Conservation (phyloP, 2,797 vertebrate genomes). For the Helostoma temminkii region DNA sequence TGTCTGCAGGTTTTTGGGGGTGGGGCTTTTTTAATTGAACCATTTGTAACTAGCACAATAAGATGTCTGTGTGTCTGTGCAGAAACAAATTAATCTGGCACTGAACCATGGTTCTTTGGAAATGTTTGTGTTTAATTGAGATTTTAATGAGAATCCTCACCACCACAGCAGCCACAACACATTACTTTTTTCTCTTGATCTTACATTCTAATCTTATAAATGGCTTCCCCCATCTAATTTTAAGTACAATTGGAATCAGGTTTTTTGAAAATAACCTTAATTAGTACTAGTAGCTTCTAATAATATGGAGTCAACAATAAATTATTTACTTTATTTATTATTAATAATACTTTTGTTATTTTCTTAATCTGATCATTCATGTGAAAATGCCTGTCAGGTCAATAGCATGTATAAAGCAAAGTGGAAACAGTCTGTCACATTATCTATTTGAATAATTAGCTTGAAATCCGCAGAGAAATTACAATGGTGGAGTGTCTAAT, state of each 20-base stretch:
- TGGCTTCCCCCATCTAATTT: constrained; percentile 17
- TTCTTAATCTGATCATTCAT: neutral
- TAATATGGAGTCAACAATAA: constrained; percentile 2
- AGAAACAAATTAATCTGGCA: constrained; percentile 74
- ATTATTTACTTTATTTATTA: no score
- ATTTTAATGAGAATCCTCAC: constrained; percentile 73
- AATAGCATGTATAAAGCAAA: neutral
- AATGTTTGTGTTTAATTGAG: constrained; percentile 74
- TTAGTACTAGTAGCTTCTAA: constrained; percentile 6
- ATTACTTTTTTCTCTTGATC: constrained; percentile 33
- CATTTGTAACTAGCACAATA: constrained; percentile 69
- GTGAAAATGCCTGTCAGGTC: constrained; percentile 5
- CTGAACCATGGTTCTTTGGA: constrained; percentile 66
- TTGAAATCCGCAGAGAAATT: constrained; percentile 62
- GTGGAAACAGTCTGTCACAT: constrained; percentile 16
- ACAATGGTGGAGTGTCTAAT: constrained; percentile 59
- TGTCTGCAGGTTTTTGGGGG: neutral
- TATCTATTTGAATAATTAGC: constrained; percentile 29
- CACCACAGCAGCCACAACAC: constrained; percentile 22
- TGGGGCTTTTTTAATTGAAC: constrained; percentile 57
- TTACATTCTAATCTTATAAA: constrained; percentile 33
- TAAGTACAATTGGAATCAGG: constrained; percentile 12
- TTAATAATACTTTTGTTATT: no score
- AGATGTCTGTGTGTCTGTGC: constrained; percentile 73
- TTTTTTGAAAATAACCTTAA: constrained; percentile 9